Evolutionary conservation across 2,797 vertebrate species (phyloP).

Genomic region (Pangasius krempfi): DNA sequence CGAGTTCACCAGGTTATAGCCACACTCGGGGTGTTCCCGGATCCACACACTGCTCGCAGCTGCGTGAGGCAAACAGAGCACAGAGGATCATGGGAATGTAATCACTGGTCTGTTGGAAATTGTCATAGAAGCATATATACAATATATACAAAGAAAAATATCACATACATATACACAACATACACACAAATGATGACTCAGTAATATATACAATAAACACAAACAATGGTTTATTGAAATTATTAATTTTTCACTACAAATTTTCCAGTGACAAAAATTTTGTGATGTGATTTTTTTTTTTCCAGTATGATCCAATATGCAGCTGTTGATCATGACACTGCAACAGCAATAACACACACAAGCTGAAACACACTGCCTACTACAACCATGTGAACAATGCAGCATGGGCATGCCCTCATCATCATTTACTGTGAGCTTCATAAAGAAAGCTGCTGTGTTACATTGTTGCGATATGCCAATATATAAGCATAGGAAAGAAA

Average conservation of each 20-base stretch:
- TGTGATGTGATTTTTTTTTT: background rate
- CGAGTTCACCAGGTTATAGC: constrained; percentile 92
- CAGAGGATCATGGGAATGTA: background rate
- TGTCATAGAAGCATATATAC: background rate
- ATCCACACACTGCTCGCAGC: constrained; percentile 92
- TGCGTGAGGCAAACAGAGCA: constrained; percentile 54
- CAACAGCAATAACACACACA: background rate
- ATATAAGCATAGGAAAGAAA: too few species aligned
- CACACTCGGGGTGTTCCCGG: constrained; percentile 88
- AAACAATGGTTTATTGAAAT: background rate
- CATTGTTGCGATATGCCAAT: too few species aligned
- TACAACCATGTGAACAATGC: background rate
- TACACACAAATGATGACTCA: background rate
- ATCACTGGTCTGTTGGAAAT: background rate
- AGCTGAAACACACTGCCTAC: background rate
- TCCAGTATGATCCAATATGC: background rate
- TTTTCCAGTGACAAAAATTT: background rate
- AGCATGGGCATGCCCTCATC: background rate
- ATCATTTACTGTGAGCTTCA: too few species aligned
- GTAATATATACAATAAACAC: background rate
- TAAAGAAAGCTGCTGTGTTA: too few species aligned
- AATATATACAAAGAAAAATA: background rate
- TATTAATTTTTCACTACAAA: background rate
- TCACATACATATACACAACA: background rate
- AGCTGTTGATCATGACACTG: background rate